These are phyloP conservation scores for Premnoplex brunnescens DNA, from an alignment of 2,797 vertebrate species.

Conservation along the genomic window DNA sequence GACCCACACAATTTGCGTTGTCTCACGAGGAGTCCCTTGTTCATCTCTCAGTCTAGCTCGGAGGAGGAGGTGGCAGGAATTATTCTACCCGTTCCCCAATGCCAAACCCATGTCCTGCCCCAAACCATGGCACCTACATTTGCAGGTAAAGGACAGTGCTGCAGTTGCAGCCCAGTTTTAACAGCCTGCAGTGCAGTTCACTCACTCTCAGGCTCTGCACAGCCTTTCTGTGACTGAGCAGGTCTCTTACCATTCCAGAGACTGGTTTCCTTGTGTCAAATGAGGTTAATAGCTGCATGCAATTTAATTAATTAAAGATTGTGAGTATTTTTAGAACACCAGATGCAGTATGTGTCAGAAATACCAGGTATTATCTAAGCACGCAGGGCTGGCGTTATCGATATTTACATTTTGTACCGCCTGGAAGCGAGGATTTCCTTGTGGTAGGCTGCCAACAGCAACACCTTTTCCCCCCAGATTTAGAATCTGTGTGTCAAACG, in stretches of 20 bases:
- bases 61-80: neutral
- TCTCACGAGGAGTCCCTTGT: rapidly evolving
- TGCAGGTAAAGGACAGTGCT: neutral
- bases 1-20: rapidly evolving
- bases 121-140: neutral
- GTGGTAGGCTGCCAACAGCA: neutral
- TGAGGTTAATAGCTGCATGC: slow-evolving; percentile 38
- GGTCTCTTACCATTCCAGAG: neutral
- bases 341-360: slow-evolving; percentile 7
- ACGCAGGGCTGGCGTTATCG: neutral
- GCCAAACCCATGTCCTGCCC: neutral
- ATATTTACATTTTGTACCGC: neutral
- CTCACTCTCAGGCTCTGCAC: neutral
- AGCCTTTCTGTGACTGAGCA: neutral
- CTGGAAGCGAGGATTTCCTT: slow-evolving; percentile 8
- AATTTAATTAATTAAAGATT: slow-evolving; percentile 37
- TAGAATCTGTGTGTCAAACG: neutral
- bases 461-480: neutral
- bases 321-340: neutral
- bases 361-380: slow-evolving; percentile 19
- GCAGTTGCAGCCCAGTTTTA: neutral
- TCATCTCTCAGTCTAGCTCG: neutral
- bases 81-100: rapidly evolving
- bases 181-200: neutral
- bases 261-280: neutral